Percentiles rank a stretch among this genome's conserved stretches.
These are phyloP conservation scores for Ormyrus thymus DNA, from an alignment of 2,888 invertebrate species.

Conservation along the genomic window DNA sequence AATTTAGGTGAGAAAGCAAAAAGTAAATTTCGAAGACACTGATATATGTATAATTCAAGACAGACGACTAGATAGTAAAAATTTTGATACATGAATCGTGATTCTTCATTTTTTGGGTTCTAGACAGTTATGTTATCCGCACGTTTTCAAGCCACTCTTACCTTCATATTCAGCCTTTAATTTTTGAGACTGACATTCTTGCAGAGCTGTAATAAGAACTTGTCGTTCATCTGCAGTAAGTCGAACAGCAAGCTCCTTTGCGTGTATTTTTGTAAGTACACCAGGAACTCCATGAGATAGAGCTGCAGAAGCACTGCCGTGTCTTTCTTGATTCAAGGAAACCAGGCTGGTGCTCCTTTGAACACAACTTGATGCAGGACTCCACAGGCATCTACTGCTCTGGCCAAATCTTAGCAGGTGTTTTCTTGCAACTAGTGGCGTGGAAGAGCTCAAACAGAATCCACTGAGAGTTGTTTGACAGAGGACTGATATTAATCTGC, in stretches of 20 bases:
- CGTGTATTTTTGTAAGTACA: constrained; percentile 81
- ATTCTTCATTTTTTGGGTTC: constrained; percentile 24
- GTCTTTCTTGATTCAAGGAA: constrained; percentile 43
- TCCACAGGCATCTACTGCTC: constrained; percentile 21
- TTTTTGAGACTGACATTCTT: constrained; percentile 84
- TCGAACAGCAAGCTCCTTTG: constrained; percentile 83
- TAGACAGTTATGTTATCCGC: constrained; percentile 28
- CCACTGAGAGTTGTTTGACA: constrained; percentile 41
- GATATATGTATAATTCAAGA: constrained; percentile 30
- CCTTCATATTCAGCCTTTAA: constrained; percentile 88
- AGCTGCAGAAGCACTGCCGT: constrained; percentile 59
- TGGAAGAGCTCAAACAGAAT: constrained; percentile 40
- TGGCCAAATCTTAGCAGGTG: constrained; percentile 18
- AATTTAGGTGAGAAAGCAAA: constrained; percentile 41
- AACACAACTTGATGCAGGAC: background rate
- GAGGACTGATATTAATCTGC: constrained; percentile 56
- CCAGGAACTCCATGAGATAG: constrained; percentile 58
- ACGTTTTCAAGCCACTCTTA: constrained; percentile 70
- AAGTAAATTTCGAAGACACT: constrained; percentile 27
- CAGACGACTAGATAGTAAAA: constrained; percentile 35
- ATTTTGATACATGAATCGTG: constrained; percentile 17
- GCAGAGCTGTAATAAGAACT: constrained; percentile 81
- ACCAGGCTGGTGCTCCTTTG: constrained; percentile 4
- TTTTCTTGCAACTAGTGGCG: constrained; percentile 24
- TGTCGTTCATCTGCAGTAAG: constrained; percentile 85